phyloP scores from a whole-genome alignment of 1,140 invertebrate genomes.

The Rhopalosiphum maidis region DNA sequence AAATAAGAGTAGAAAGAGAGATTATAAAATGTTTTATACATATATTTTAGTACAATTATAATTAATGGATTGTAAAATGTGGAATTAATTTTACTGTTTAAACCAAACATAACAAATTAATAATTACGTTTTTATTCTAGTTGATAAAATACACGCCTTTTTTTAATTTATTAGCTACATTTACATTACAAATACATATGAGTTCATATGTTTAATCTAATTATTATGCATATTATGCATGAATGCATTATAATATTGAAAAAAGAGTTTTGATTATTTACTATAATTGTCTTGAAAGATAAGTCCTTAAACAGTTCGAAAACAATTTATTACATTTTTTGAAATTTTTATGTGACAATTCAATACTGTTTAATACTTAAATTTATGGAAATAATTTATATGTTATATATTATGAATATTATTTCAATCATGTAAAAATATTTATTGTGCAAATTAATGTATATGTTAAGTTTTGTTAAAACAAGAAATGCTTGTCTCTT shows the following conservation, averaged over 20 bases:
- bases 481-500: background rate
- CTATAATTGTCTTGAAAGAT: background rate
- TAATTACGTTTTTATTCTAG: background rate
- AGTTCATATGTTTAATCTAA: no score
- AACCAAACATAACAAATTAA: background rate
- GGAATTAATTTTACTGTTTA: background rate
- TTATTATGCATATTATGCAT: no score
- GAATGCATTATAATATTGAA: background rate
- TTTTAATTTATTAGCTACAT: background rate
- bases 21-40: background rate
- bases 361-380: background rate
- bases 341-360: background rate
- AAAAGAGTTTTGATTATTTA: background rate
- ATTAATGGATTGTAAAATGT: background rate
- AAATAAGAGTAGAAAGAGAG: background rate
- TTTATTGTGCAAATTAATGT: background rate
- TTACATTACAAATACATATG: background rate
- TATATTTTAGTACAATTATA: background rate
- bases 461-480: background rate
- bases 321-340: background rate
- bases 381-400: background rate
- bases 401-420: no score
- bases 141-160: background rate
- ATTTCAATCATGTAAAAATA: background rate
- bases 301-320: background rate